A percentile compares a stretch with the other conserved stretches of the same genome.
Conservation (phyloP, 2,888 invertebrate species). For the Polia nebulosa region DNA sequence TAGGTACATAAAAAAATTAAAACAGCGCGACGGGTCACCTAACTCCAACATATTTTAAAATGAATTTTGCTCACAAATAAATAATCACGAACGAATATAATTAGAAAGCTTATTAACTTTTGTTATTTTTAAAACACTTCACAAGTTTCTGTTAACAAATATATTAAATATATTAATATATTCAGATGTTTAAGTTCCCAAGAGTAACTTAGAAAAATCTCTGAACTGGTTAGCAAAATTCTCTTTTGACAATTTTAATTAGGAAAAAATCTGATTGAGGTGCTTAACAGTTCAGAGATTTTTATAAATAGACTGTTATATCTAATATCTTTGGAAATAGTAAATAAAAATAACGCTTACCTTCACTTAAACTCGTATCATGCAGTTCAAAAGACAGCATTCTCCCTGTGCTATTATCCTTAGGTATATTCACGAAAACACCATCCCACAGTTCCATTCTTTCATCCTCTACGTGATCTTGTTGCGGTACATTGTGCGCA, state of each 20-base stretch:
- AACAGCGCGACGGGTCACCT: too few species aligned
- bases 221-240: background rate
- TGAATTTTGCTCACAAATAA: too few species aligned
- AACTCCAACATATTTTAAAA: too few species aligned
- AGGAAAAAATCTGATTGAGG: background rate
- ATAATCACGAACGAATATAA: too few species aligned
- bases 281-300: background rate
- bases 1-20: too few species aligned
- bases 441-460: slow-evolving; percentile 82
- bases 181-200: too few species aligned
- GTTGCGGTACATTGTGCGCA: slow-evolving; percentile 56
- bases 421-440: slow-evolving; percentile 80
- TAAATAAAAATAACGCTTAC: slow-evolving; percentile 65
- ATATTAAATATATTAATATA: too few species aligned
- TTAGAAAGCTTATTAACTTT: too few species aligned
- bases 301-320: background rate
- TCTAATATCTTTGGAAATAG: too few species aligned
- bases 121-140: too few species aligned
- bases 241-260: background rate
- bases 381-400: slow-evolving; percentile 83
- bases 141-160: too few species aligned
- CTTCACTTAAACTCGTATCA: slow-evolving; percentile 75
- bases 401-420: slow-evolving; percentile 72
- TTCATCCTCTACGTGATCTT: slow-evolving; percentile 63
- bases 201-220: too few species aligned